Conservation (phyloP, 1,140 invertebrate genomes). For the Nephotettix cincticeps region DNA sequence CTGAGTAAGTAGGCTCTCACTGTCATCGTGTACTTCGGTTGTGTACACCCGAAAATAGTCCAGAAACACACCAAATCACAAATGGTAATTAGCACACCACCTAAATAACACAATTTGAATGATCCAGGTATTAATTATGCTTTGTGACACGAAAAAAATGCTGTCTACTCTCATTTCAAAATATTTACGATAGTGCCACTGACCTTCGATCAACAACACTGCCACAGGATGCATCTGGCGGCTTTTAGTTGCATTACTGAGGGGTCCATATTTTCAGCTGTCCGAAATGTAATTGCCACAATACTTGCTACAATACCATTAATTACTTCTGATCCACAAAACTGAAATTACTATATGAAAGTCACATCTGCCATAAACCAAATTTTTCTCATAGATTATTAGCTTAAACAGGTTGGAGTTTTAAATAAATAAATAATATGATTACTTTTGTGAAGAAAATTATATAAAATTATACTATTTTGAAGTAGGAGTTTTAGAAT, state of each 20-base stretch:
- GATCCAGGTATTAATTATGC: background rate
- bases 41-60: background rate
- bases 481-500: too few species aligned
- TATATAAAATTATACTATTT: too few species aligned
- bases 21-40: constrained; percentile 1
- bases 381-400: too few species aligned
- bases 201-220: constrained; percentile 43
- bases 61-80: background rate
- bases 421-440: too few species aligned
- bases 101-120: background rate
- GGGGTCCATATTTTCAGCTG: constrained; percentile 19
- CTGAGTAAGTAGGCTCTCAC: constrained; percentile 3
- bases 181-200: constrained; percentile 42
- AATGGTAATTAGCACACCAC: background rate
- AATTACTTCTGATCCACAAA: too few species aligned
- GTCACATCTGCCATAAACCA: too few species aligned
- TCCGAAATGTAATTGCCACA: constrained; percentile 14
- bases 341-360: too few species aligned
- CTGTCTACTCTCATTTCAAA: constrained; percentile 38
- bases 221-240: constrained; percentile 38
- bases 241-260: constrained; percentile 24
- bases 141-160: background rate
- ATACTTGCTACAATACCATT: too few species aligned
- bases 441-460: too few species aligned
- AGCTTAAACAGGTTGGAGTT: too few species aligned